Conservation (phyloP, 1,140 invertebrate genomes). For the Psilanteris sp. region DNA sequence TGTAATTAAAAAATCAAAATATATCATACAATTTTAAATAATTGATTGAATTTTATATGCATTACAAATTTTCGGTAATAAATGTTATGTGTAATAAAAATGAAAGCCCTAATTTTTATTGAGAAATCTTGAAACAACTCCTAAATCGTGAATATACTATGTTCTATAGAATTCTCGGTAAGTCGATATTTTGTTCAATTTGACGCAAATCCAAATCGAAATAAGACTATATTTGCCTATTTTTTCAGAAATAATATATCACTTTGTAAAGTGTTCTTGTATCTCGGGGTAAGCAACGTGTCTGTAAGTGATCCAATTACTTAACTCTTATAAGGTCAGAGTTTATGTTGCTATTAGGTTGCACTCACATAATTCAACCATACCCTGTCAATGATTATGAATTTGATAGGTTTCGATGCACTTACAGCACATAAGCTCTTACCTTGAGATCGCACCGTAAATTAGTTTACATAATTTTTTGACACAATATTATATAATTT, state of each 20-base stretch:
- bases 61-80: too few relatives aligned
- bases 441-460: constrained; percentile 69
- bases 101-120: too few relatives aligned
- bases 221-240: constrained; percentile 36
- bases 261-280: constrained; percentile 56
- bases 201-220: constrained; percentile 19
- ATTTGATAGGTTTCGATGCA: constrained; percentile 63
- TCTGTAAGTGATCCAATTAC: constrained; percentile 69
- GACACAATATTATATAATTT: too few relatives aligned
- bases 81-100: too few relatives aligned
- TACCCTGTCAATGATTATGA: constrained; percentile 52
- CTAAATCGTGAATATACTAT: constrained; percentile 32
- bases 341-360: constrained; percentile 68
- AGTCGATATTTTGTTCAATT: constrained; percentile 45
- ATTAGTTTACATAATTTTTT: constrained; percentile 35
- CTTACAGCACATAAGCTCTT: constrained; percentile 78
- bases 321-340: constrained; percentile 68
- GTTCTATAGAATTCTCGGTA: constrained; percentile 23
- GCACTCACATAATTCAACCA: constrained; percentile 50
- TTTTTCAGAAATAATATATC: constrained; percentile 62
- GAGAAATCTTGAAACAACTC: constrained; percentile 14
- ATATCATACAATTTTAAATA: too few relatives aligned
- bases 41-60: too few relatives aligned
- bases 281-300: constrained; percentile 70
- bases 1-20: too few relatives aligned